Conservation (phyloP, 2,888 invertebrate genomes). For the Nomada fucata region DNA sequence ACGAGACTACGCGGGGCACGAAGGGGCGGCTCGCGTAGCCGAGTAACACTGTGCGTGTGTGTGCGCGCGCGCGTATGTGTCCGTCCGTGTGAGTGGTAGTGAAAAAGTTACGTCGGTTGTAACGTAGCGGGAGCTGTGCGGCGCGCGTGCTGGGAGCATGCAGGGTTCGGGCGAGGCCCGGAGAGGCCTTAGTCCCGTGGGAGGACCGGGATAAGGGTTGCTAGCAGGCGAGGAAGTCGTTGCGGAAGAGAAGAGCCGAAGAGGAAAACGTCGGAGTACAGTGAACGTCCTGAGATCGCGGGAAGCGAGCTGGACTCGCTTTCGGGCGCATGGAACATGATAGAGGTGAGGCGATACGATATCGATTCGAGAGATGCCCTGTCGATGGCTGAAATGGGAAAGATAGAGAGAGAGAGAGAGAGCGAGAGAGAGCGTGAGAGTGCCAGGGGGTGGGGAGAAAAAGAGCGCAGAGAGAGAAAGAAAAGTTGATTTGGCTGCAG, state of each 20-base stretch:
- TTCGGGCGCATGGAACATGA: conserved; percentile 83
- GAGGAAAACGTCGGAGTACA: conserved; percentile 30
- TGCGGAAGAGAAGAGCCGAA: not conserved
- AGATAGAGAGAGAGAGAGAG: too few species aligned
- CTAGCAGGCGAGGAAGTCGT: conserved; percentile 17
- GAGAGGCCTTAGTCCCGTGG: conserved; percentile 79
- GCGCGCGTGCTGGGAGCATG: conserved; percentile 75
- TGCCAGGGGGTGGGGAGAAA: too few species aligned
- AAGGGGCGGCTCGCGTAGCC: conserved; percentile 29
- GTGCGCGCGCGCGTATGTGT: conserved; percentile 66
- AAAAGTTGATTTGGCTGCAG: too few species aligned
- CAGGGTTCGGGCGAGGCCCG: conserved; percentile 79
- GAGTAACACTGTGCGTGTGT: conserved; percentile 1
- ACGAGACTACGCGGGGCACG: not conserved
- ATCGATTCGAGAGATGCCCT: conserved; percentile 44
- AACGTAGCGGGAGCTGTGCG: conserved; percentile 46
- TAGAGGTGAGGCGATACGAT: conserved; percentile 80
- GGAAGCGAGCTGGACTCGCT: conserved; percentile 83
- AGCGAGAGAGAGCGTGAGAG: too few species aligned
- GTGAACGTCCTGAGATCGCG: conserved; percentile 70
- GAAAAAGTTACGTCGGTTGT: conserved; percentile 5
- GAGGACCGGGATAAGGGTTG: conserved; percentile 64
- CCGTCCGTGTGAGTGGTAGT: conserved; percentile 55
- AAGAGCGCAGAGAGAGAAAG: too few species aligned
- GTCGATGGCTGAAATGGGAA: conserved; percentile 44